Conservation (phyloP, 2,888 invertebrate genomes). For the Polydrusus cervinus region DNA sequence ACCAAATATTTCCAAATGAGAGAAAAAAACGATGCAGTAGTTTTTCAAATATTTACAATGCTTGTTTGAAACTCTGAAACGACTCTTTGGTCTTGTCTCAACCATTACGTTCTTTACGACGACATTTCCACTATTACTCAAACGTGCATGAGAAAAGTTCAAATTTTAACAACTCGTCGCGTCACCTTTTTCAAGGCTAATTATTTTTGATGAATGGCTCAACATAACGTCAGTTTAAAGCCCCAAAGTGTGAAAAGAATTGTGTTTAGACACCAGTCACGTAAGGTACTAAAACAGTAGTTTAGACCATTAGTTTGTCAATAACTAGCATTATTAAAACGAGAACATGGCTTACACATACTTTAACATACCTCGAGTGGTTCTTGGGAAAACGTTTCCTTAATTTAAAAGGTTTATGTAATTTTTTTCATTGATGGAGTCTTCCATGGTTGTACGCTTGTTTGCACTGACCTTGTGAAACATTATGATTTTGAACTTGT, state of each 20-base stretch:
- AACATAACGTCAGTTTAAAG: background rate
- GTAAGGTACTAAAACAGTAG: conserved; percentile 24
- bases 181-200: background rate
- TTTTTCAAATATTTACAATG: too few relatives aligned
- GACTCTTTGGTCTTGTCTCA: too few relatives aligned
- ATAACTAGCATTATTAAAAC: conserved; percentile 16
- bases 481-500: conserved; percentile 20
- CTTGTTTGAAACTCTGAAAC: too few relatives aligned
- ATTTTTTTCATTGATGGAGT: conserved; percentile 8
- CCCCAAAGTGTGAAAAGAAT: conserved; percentile 15
- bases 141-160: background rate
- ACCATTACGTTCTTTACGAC: background rate
- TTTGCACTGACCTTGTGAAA: conserved; percentile 14
- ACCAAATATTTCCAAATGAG: too few relatives aligned
- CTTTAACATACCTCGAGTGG: too few relatives aligned
- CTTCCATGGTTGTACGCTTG: background rate
- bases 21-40: too few relatives aligned
- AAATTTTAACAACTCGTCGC: conserved; percentile 4
- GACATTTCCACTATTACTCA: background rate
- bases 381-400: conserved; percentile 14
- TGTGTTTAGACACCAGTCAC: conserved; percentile 19
- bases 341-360: conserved; percentile 10
- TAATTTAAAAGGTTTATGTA: conserved; percentile 11
- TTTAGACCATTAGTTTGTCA: conserved; percentile 17
- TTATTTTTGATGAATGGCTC: conserved; percentile 6